Conservation (phyloP, 2,113 vertebrate species). For the Rattus norvegicus region DNA sequence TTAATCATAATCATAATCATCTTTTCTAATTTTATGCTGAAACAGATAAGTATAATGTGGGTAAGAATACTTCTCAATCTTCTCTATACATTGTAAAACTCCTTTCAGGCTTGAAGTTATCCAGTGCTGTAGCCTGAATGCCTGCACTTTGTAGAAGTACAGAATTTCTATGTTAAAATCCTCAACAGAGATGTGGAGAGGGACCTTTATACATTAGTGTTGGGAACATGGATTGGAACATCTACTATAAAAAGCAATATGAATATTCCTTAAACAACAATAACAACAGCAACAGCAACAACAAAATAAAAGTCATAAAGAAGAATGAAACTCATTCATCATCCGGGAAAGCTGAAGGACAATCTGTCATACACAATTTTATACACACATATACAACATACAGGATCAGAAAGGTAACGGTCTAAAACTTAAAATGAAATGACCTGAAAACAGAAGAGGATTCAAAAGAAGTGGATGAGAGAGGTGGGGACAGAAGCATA, state of each 20-base stretch:
- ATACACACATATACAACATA: neutral
- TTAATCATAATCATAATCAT: neutral
- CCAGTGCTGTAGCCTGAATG: neutral
- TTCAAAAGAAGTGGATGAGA: neutral
- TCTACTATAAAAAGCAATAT: neutral
- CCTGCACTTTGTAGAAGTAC: neutral
- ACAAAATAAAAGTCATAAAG: neutral
- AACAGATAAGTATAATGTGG: neutral
- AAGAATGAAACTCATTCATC: neutral
- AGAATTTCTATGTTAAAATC: neutral
- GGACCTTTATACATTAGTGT: neutral
- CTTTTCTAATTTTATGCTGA: conserved; percentile 3
- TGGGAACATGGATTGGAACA: neutral
- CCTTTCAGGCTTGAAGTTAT: neutral
- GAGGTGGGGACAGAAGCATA: neutral
- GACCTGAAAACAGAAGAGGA: neutral
- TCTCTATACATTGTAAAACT: neutral
- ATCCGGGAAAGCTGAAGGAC: neutral
- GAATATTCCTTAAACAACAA: neutral
- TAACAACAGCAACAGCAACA: neutral
- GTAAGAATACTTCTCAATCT: neutral
- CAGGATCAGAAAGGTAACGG: neutral
- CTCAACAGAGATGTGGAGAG: neutral
- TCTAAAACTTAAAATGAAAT: neutral
- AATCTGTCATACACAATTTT: neutral